phyloP scores from a whole-genome alignment of 2,113 vertebrate species.

The Oncorhynchus nerka region DNA sequence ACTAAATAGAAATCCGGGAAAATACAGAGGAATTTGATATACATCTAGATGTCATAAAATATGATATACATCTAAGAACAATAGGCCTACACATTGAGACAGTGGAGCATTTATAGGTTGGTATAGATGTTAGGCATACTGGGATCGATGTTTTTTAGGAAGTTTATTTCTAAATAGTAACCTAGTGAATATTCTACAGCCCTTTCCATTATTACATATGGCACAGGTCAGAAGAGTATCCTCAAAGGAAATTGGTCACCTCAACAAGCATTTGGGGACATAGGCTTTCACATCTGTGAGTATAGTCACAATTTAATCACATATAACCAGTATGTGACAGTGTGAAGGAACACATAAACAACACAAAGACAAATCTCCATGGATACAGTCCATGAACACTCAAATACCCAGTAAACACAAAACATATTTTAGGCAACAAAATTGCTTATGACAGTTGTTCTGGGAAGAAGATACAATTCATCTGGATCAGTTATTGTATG shows the following conservation, averaged over 20 bases:
- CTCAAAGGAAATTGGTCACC: slow-evolving; percentile 43
- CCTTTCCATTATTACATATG: slow-evolving; percentile 56
- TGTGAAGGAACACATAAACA: too few relatives aligned
- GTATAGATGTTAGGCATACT: background rate
- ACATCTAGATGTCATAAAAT: background rate
- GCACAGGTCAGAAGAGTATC: slow-evolving; percentile 50
- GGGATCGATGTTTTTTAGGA: too few relatives aligned
- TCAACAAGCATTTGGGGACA: slow-evolving; percentile 2
- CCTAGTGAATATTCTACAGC: slow-evolving; percentile 5
- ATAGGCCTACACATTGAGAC: background rate
- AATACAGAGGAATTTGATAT: background rate
- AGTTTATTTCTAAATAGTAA: slow-evolving; percentile 43
- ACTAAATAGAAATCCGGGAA: background rate
- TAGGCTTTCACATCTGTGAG: slow-evolving; percentile 13
- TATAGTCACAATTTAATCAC: background rate
- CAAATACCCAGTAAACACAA: too few relatives aligned
- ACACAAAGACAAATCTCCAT: too few relatives aligned
- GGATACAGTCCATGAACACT: too few relatives aligned
- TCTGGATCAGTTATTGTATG: too few relatives aligned
- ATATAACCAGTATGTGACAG: too few relatives aligned
- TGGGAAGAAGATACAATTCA: too few relatives aligned
- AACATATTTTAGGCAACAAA: too few relatives aligned
- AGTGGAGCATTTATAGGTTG: background rate
- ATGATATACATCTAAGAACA: background rate
- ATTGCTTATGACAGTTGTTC: too few relatives aligned